Conservation (phyloP, 2,797 vertebrate species). For the Tarsius wallacei region DNA sequence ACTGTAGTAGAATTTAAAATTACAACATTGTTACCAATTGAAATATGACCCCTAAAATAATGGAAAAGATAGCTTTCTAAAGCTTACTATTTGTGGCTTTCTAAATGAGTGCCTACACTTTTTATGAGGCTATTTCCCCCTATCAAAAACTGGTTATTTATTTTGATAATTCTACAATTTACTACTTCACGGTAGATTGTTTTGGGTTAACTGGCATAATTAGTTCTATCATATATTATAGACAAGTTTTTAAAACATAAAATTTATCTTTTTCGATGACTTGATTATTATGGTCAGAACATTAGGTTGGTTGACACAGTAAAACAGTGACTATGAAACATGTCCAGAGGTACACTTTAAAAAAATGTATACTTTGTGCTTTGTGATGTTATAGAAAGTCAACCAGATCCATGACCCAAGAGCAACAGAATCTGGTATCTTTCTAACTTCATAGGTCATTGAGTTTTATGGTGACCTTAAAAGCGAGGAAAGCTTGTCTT, state of each 20-base stretch:
- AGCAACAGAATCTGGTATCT: background rate
- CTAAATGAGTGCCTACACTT: background rate
- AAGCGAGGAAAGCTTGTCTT: background rate
- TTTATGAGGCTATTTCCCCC: background rate
- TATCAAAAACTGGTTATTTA: conserved; percentile 14
- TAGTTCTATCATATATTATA: conserved; percentile 39
- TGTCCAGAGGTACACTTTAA: background rate
- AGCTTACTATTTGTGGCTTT: conserved; percentile 29
- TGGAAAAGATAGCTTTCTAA: background rate
- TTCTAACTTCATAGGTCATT: conserved; percentile 32
- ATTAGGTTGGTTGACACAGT: conserved; percentile 11
- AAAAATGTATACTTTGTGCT: background rate
- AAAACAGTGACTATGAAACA: conserved; percentile 44
- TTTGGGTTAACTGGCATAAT: conserved; percentile 29
- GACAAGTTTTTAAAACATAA: conserved; percentile 44
- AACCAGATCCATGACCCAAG: background rate
- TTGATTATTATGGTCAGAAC: conserved; percentile 47
- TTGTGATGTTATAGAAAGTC: background rate
- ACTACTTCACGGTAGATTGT: conserved; percentile 36
- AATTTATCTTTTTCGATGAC: conserved; percentile 38
- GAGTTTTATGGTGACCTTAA: conserved; percentile 13
- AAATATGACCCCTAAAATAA: background rate
- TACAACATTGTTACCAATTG: background rate
- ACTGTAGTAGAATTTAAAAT: conserved; percentile 26
- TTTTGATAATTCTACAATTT: conserved; percentile 69